Evolutionary conservation across 2,888 invertebrate genomes (phyloP), one percentile per base, ranked within the genome.

Genomic region (Drosophila vallismaia): DNA sequence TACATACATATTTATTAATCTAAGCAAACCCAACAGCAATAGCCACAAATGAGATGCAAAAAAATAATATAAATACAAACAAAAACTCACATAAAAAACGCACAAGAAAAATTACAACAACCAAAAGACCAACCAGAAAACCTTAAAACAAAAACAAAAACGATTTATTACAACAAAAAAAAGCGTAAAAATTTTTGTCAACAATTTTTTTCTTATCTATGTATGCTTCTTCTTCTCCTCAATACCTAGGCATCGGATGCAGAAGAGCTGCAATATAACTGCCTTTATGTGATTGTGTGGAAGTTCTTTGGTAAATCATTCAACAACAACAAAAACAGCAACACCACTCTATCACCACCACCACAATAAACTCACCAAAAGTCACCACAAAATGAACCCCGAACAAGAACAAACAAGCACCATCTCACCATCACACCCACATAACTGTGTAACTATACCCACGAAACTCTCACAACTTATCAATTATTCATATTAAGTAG

Each of bases 221-320:
- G 75, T 87, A 77, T 86, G 75, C 69, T 86, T 80, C 83, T 80
- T 78, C 82, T 78, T 76, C 71, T 63, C 74, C 58, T 53, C 64
- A 55, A 74, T 79, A 87, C 75, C 74, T 76, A 88, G 82, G 86
- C 82, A 74, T 73, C 89, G 89, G 92, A 92, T 89, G 92, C 92
- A 84, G 89, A 90, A 83, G 84, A 84, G 86, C 80, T 88, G 88
- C 92, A 94, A 92, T 93, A 93, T 93, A 94, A 94, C 94, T 94
- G 94, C 94, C 94, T 94, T 92, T 94, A 93, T 93, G 94, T 94
- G 92, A 93, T 94, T 92, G 94, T 94, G 92, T 94, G 94, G 92
- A 94, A 94, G 91, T 92, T 94, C 89, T 93, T 94, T 93, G 94
- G 94, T 94, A 94, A 94, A 91, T 91, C 88, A 81, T 75, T 69